Percentiles rank a stretch among this genome's conserved stretches.
These are phyloP conservation scores for Ctenodactylus gundi DNA, from an alignment of 2,113 vertebrate genomes.

Conservation along the genomic window DNA sequence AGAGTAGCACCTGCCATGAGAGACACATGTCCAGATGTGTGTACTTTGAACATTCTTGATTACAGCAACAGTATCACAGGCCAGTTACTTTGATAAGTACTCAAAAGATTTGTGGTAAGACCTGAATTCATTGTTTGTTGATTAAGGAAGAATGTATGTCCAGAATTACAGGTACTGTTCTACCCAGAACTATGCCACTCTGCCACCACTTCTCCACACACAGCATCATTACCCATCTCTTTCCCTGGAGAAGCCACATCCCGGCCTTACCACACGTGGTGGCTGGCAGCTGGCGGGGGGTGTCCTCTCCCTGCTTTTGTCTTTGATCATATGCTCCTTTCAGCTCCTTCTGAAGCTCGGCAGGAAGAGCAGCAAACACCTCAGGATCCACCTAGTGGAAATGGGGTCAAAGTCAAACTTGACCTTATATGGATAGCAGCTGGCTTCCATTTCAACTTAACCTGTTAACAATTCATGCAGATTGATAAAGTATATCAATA, in stretches of 20 bases:
- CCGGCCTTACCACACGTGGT: slow-evolving; percentile 74
- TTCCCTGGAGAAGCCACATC: too few relatives aligned
- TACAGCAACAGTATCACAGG: background rate
- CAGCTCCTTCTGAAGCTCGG: slow-evolving; percentile 95
- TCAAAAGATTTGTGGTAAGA: background rate
- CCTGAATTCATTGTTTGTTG: background rate
- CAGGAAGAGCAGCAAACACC: slow-evolving; percentile 95
- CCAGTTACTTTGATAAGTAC: background rate
- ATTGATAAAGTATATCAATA: too few relatives aligned
- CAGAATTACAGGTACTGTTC: background rate
- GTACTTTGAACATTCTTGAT: background rate
- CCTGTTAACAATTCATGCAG: too few relatives aligned
- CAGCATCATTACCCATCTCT: too few relatives aligned
- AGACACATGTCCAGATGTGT: background rate
- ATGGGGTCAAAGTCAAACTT: background rate
- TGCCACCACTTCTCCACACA: rapidly evolving
- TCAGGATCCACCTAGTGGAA: slow-evolving; percentile 94
- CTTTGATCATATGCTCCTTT: slow-evolving; percentile 91
- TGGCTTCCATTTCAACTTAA: background rate
- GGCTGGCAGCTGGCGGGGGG: slow-evolving; percentile 79
- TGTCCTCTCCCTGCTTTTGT: slow-evolving; percentile 81
- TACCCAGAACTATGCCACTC: too few relatives aligned
- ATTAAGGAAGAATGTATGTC: background rate
- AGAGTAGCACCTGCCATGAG: too few relatives aligned
- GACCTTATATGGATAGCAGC: background rate